phyloP scores from a whole-genome alignment of 1,140 invertebrate species.

The Cyclargus thomasi region DNA sequence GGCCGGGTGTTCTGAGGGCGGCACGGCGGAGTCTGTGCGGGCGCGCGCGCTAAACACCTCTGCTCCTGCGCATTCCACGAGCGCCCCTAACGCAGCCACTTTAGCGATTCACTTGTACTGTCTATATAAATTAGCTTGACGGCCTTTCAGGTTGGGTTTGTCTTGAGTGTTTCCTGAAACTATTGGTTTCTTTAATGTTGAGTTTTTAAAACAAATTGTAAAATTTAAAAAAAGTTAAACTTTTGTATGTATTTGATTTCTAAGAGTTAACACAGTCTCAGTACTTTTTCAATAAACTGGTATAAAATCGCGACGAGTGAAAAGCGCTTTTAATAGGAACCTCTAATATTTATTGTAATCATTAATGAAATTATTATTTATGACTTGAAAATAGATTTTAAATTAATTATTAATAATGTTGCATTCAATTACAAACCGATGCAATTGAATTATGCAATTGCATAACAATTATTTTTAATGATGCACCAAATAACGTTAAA shows the following conservation, averaged over 20 bases:
- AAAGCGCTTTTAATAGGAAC: neutral
- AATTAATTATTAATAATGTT: no score
- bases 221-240: neutral
- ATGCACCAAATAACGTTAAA: neutral
- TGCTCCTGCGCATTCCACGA: constrained; percentile 67
- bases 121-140: constrained; percentile 8
- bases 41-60: constrained; percentile 59
- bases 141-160: neutral
- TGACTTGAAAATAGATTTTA: no score
- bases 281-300: neutral
- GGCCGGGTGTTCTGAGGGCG: constrained; percentile 67
- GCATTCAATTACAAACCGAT: no score
- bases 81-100: constrained; percentile 58
- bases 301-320: constrained; percentile 8
- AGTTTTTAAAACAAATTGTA: neutral
- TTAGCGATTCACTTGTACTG: constrained; percentile 43
- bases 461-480: neutral
- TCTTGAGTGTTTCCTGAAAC: constrained; percentile 7
- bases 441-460: neutral
- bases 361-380: no score
- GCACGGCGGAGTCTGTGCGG: constrained; percentile 61
- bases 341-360: no score
- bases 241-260: neutral
- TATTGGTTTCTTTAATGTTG: neutral
- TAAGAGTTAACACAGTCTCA: neutral